These are phyloP conservation scores for Hassar affinis DNA, from an alignment of 2,113 vertebrate species.

Conservation along the genomic window DNA sequence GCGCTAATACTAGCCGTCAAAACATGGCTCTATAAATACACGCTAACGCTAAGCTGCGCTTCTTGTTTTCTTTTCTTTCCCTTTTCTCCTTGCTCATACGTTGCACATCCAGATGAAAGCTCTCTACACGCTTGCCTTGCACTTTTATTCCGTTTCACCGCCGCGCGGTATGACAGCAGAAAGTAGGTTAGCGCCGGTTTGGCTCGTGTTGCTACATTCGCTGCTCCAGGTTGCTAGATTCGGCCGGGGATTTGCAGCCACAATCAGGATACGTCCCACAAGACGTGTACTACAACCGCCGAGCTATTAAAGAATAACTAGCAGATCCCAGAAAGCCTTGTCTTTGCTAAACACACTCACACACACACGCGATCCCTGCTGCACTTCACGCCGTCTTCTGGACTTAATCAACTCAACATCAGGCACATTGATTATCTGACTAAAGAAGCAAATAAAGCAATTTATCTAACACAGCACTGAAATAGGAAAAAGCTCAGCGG, in stretches of 20 bases:
- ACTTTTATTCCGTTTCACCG: constrained; percentile 43
- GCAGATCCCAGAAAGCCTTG: constrained; percentile 22
- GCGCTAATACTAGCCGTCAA: neutral
- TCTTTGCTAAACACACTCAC: constrained; percentile 22
- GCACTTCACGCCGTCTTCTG: neutral
- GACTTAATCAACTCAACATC: constrained; percentile 50
- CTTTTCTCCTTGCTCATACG: neutral
- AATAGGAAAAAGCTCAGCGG: neutral
- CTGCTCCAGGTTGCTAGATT: constrained; percentile 26
- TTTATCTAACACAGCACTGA: constrained; percentile 51
- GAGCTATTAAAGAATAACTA: constrained; percentile 22
- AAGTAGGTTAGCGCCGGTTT: constrained; percentile 44
- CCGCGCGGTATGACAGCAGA: constrained; percentile 26
- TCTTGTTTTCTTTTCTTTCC: neutral
- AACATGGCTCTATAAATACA: constrained; percentile 28
- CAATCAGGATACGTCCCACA: constrained; percentile 40
- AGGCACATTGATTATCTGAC: constrained; percentile 62
- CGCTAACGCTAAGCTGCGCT: neutral
- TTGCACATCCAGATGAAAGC: neutral
- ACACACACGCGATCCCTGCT: neutral
- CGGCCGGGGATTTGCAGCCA: constrained; percentile 28
- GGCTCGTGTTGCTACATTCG: constrained; percentile 24
- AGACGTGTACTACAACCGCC: constrained; percentile 23
- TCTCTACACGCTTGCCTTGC: constrained; percentile 31
- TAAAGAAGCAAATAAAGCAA: constrained; percentile 58